Evolutionary conservation across 2,113 vertebrate genomes (phyloP), one percentile per base, ranked within the genome.

Genomic region (Megatriorchis doriae): DNA sequence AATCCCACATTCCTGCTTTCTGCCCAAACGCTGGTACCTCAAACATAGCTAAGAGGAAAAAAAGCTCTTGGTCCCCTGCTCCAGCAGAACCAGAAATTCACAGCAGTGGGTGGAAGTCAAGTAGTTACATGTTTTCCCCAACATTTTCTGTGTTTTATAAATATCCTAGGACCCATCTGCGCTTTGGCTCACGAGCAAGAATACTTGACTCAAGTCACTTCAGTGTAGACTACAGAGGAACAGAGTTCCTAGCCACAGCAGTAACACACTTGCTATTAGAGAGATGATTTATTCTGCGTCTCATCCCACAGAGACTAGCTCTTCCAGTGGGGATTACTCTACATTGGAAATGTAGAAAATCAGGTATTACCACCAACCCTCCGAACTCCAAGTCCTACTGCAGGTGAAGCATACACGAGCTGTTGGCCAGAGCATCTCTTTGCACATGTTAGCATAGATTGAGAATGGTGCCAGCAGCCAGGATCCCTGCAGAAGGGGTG

Each of bases 361-460:
- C 42, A n/a, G 16, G 20, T 55, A 40, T 22, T 43, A 34, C 32
- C 40, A 72, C 45, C 55, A 36, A 43, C 15, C 3, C 34, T 21
- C 11, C 34, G 32, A 50, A 36, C 32, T n/a, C n/a, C 10, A 4
- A 55, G 43, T 27, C 31, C 26, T 55, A 2, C 50, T 61, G 45
- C 40, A 78, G 47, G 9, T 23, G 38, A 31, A 47, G 13, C 53
- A 43, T 1, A 38, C 3, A 4, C 1, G 0, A 83, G 32, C 48
- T 43, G 16, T 7, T 26, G 45, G 38, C n/a, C 63, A 59, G 26
- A 43, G n/a, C 22, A 23, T 13, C 38, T 29, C 61, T 59, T 65
- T 8, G 26, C 27, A 47, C 38, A n/a, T 5, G 15, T 62, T 1
- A 18, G 27, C 4, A 4, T 10, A 50, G 65, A 16, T 1, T 25